These are phyloP conservation scores for Semotilus atromaculatus DNA, from an alignment of 2,797 vertebrate genomes.

Conservation along the genomic window DNA sequence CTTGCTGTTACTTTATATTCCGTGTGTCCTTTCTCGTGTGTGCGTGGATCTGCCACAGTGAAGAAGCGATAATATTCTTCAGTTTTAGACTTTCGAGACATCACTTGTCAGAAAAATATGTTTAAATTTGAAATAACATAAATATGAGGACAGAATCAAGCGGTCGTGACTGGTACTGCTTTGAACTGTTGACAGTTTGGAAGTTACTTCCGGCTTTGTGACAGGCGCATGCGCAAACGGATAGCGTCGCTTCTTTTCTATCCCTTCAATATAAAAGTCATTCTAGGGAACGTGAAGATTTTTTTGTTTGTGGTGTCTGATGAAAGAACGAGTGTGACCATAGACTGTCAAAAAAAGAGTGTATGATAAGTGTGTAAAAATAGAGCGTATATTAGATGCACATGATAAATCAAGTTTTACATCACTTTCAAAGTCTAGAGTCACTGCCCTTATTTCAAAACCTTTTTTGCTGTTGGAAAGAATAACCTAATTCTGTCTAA, in stretches of 20 bases:
- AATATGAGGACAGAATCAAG: not conserved
- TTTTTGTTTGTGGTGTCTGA: not conserved
- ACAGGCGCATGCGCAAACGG: constrained; percentile 19
- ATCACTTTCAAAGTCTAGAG: not conserved
- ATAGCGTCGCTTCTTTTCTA: not conserved
- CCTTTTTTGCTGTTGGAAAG: not conserved
- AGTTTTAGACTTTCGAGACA: constrained; percentile 83
- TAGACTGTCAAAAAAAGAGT: too few species aligned
- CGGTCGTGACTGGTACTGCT: constrained; percentile 11
- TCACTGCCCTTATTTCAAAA: not conserved
- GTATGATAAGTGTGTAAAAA: not conserved
- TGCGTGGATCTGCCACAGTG: constrained; percentile 83
- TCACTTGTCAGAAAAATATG: constrained; percentile 57
- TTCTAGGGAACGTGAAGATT: too few species aligned
- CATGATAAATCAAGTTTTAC: too few species aligned
- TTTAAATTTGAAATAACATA: not conserved
- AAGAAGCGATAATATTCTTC: constrained; percentile 87
- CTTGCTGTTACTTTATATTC: constrained; percentile 90
- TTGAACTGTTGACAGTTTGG: constrained; percentile 26
- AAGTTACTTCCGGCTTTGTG: constrained; percentile 51
- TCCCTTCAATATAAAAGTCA: constrained; percentile 30
- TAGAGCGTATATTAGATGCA: too few species aligned
- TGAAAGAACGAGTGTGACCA: not conserved
- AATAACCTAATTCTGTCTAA: not conserved
- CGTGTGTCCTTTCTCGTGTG: constrained; percentile 90